Evolutionary conservation across 1,140 invertebrate species (phyloP).

Genomic region (Drosophila tristis): DNA sequence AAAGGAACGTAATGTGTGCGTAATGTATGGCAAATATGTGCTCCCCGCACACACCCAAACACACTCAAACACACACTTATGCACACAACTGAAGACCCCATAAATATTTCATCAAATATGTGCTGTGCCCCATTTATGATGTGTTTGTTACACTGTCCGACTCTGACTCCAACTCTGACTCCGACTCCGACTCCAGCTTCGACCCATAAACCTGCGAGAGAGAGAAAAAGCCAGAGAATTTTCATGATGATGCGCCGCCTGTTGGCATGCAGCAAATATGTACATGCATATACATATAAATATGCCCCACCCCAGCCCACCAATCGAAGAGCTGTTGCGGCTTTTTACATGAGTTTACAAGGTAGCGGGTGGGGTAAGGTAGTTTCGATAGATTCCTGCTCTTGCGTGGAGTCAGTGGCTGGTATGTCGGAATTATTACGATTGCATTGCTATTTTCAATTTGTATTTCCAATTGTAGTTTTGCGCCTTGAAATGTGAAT

Average conservation of each 20-base stretch:
- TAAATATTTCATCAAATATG: conserved; percentile 79
- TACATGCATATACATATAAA: neutral
- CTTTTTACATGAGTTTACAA: no score
- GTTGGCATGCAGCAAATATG: conserved; percentile 43
- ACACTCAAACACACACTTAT: conserved; percentile 7
- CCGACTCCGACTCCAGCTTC: no score
- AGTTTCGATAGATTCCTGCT: no score
- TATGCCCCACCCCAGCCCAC: no score
- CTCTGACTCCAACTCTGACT: no score
- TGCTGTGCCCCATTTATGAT: conserved; percentile 77
- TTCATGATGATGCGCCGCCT: conserved; percentile 37
- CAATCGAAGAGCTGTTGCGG: no score
- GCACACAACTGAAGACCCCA: conserved; percentile 28
- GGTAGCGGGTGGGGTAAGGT: no score
- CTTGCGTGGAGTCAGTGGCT: no score
- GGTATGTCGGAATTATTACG: no score
- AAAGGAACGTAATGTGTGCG: conserved; percentile 71
- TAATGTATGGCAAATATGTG: conserved; percentile 79
- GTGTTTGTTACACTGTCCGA: conserved; percentile 60
- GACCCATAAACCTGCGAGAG: conserved; percentile 44
- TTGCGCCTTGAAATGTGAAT: no score
- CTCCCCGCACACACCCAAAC: conserved; percentile 44
- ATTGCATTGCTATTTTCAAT: no score
- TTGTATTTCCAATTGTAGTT: no score
- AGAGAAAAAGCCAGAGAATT: conserved; percentile 21